Percentiles rank a stretch among this genome's conserved stretches.
Conservation (phyloP, 2,113 vertebrate species). For the Microtus montanus region DNA sequence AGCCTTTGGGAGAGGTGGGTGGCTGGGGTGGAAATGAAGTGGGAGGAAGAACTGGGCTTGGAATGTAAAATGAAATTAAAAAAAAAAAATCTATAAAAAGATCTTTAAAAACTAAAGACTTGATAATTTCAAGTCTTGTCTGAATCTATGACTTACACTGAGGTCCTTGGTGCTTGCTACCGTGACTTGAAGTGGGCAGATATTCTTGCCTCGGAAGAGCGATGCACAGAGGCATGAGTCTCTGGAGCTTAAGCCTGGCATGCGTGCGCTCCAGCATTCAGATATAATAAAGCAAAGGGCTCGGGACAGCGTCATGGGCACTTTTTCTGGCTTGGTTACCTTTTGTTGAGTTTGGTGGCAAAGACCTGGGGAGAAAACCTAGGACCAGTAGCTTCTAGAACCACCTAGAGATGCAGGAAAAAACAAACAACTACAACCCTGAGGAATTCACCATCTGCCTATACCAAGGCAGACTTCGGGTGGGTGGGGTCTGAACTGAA, state of each 20-base stretch:
- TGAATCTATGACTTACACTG: not conserved
- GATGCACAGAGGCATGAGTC: not conserved
- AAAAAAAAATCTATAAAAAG: no score
- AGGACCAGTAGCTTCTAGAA: not conserved
- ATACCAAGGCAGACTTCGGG: not conserved
- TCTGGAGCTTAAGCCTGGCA: not conserved
- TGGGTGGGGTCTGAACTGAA: not conserved
- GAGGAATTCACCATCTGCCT: not conserved
- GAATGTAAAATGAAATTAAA: no score
- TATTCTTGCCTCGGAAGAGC: not conserved
- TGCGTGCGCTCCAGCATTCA: not conserved
- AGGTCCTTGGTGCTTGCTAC: not conserved
- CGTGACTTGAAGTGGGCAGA: not conserved
- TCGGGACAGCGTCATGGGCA: not conserved
- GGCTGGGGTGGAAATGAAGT: no score
- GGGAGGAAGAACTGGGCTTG: no score
- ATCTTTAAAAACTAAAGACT: no score
- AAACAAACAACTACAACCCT: not conserved
- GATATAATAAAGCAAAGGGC: not conserved
- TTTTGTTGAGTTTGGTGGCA: not conserved
- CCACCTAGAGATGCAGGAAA: not conserved
- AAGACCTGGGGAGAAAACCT: not conserved
- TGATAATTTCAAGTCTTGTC: not conserved
- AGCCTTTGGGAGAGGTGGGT: no score
- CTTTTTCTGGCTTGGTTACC: not conserved